Conservation (phyloP, 2,113 vertebrate genomes). For the Melanostigma gelatinosum region DNA sequence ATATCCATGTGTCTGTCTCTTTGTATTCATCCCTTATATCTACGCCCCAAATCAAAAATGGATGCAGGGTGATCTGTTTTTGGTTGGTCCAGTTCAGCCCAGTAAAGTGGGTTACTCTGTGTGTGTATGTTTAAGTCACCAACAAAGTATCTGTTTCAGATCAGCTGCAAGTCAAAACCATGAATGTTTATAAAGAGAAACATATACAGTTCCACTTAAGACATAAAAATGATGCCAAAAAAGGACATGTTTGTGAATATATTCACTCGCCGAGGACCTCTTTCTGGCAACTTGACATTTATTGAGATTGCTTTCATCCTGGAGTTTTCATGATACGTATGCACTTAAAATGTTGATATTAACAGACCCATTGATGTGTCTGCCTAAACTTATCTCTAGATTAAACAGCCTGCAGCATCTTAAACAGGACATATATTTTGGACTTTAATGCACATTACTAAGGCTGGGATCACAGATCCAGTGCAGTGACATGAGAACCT, state of each 20-base stretch:
- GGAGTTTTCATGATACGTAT: slow-evolving; percentile 8
- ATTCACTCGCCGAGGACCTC: slow-evolving; percentile 27
- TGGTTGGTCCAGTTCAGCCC: slow-evolving; percentile 64
- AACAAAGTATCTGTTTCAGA: slow-evolving; percentile 62
- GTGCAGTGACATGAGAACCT: slow-evolving; percentile 3
- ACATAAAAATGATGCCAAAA: slow-evolving; percentile 49
- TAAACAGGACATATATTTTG: neutral
- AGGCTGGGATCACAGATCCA: slow-evolving; percentile 8
- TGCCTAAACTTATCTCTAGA: slow-evolving; percentile 24
- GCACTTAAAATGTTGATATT: slow-evolving; percentile 52
- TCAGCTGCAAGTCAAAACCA: slow-evolving; percentile 66
- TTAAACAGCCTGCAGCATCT: slow-evolving; percentile 37
- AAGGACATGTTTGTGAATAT: slow-evolving; percentile 59
- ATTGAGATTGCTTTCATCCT: slow-evolving; percentile 37
- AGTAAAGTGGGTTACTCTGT: slow-evolving; percentile 69
- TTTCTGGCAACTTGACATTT: slow-evolving; percentile 43
- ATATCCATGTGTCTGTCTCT: slow-evolving; percentile 38
- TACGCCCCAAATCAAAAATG: slow-evolving; percentile 54
- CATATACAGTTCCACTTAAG: slow-evolving; percentile 58
- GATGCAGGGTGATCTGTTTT: slow-evolving; percentile 62
- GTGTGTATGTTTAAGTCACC: slow-evolving; percentile 44
- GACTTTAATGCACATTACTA: neutral
- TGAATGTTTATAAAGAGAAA: slow-evolving; percentile 63
- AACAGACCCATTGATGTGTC: slow-evolving; percentile 32
- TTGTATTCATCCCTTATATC: slow-evolving; percentile 52